phyloP scores from a whole-genome alignment of 2,888 invertebrate genomes.

The Serrognathus titanus region DNA sequence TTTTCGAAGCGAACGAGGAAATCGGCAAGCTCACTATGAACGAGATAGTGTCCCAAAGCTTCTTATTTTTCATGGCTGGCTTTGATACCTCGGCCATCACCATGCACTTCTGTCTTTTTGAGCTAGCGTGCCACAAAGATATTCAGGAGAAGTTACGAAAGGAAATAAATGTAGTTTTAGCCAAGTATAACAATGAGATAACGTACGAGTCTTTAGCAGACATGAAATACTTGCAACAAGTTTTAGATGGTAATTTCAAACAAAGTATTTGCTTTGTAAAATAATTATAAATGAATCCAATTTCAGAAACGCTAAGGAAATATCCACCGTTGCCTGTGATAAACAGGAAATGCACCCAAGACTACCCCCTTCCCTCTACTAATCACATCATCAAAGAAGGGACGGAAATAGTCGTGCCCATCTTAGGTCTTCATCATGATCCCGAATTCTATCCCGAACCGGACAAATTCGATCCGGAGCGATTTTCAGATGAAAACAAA shows the following conservation, averaged over 20 bases:
- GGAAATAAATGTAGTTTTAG: conserved; percentile 38
- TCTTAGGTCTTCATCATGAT: conserved; percentile 57
- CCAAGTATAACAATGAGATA: conserved; percentile 36
- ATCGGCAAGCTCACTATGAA: conserved; percentile 17
- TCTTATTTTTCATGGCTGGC: conserved; percentile 49
- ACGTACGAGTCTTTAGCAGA: conserved; percentile 46
- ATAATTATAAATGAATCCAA: background rate
- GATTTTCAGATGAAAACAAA: conserved; percentile 54
- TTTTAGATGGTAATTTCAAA: conserved; percentile 35
- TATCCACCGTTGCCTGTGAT: conserved; percentile 57
- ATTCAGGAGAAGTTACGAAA: conserved; percentile 44
- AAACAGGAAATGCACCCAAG: conserved; percentile 52
- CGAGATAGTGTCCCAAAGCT: conserved; percentile 37
- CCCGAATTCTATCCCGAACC: conserved; percentile 57
- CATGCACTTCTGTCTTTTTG: conserved; percentile 39
- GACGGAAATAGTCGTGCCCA: conserved; percentile 53
- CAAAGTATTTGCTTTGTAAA: background rate
- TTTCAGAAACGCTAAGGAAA: conserved; percentile 56
- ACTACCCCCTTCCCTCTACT: conserved; percentile 52
- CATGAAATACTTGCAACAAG: conserved; percentile 49
- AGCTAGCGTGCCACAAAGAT: conserved; percentile 41
- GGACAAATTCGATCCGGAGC: conserved; percentile 55
- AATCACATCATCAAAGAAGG: conserved; percentile 52
- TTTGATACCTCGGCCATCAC: conserved; percentile 48
- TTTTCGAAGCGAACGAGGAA: conserved; percentile 1